Conservation (phyloP, 2,797 vertebrate genomes). For the Tamandua tetradactyla region DNA sequence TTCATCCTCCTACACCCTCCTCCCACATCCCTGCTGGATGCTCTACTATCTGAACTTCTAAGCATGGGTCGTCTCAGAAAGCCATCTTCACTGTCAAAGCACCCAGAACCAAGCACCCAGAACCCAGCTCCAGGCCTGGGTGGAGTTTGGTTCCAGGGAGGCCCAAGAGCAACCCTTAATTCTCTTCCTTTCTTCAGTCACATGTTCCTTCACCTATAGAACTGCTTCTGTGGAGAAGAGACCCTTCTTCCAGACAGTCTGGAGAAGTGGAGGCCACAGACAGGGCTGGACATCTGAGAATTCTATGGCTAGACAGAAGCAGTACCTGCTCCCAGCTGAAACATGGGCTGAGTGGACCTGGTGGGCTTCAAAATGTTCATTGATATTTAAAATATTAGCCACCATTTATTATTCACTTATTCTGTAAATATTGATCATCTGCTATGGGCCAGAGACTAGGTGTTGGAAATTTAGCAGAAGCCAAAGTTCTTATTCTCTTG, state of each 20-base stretch:
- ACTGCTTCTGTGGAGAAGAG: conserved; percentile 88
- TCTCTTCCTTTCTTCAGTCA: conserved; percentile 82
- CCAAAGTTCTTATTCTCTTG: not conserved
- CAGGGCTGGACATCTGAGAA: conserved; percentile 88
- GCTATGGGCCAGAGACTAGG: not conserved
- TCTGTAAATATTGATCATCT: not conserved
- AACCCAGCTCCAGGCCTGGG: not conserved
- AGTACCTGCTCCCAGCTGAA: conserved; percentile 76
- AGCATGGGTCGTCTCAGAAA: not conserved
- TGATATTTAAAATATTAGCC: not conserved
- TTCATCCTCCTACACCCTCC: not conserved
- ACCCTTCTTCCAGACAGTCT: conserved; percentile 89
- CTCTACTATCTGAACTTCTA: not conserved
- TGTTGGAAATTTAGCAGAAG: not conserved
- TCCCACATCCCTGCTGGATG: not conserved
- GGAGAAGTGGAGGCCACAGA: conserved; percentile 87
- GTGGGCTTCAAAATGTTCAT: not conserved
- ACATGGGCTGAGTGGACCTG: not conserved
- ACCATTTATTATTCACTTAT: not conserved
- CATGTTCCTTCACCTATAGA: conserved; percentile 86
- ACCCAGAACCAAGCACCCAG: not conserved
- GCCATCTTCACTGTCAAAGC: not conserved
- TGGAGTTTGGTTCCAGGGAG: not conserved
- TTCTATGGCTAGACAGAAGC: conserved; percentile 92
- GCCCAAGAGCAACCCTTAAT: not conserved